Percentiles rank a stretch among this genome's conserved stretches.
Conservation (phyloP, 2,888 invertebrate species). For the Conus canariensis region DNA sequence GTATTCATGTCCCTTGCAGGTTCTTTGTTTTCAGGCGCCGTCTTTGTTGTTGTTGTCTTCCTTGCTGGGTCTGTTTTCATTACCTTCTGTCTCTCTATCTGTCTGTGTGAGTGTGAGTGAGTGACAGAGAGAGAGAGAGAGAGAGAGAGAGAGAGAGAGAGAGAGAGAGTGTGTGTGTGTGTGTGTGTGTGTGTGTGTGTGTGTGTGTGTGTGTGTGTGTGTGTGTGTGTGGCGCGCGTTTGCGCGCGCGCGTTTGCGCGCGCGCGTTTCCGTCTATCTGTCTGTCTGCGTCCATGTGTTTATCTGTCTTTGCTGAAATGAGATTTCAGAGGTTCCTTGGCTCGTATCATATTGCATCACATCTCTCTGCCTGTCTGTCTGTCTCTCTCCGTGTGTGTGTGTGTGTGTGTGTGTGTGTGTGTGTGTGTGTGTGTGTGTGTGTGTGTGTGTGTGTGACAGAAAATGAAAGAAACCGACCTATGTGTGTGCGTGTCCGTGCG, state of each 20-base stretch:
- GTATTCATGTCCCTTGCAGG: no score
- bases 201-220: slow-evolving; percentile 5
- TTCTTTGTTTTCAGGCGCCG: not conserved
- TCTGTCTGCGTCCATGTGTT: slow-evolving; percentile 13
- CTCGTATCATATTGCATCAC: no score
- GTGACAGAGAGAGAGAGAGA: not conserved
- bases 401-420: no score
- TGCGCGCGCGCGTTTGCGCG: not conserved
- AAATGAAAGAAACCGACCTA: no score
- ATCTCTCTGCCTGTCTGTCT: not conserved
- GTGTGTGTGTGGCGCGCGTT: not conserved
- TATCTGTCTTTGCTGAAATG: slow-evolving; percentile 28
- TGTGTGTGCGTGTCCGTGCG: no score
- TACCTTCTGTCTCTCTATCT: not conserved
- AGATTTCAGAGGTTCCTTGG: no score
- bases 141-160: no score
- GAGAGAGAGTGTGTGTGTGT: no score
- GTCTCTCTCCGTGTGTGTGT: slow-evolving; percentile 7
- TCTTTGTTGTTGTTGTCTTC: not conserved
- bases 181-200: no score
- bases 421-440: no score
- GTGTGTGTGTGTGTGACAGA: no score
- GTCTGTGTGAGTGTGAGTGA: not conserved
- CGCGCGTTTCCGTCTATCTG: not conserved
- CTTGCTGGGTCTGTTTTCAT: not conserved